These are phyloP conservation scores for Muricea muricata DNA, from an alignment of 92 coral and sea anemone genomes.

Conservation along the genomic window DNA sequence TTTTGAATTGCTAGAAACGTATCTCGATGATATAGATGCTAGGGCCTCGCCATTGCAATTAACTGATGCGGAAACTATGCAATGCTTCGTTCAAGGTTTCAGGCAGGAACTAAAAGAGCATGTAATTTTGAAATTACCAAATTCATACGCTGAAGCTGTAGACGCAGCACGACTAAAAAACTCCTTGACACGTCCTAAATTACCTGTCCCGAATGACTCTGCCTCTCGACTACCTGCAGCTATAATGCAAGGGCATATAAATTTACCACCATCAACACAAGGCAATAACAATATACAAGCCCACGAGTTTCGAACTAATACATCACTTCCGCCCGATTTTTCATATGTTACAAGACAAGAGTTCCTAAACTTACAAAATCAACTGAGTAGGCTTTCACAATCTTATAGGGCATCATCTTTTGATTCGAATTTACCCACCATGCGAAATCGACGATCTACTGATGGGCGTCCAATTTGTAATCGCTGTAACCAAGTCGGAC, in stretches of 20 bases:
- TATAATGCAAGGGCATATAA: neutral
- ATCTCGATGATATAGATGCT: constrained; percentile 15
- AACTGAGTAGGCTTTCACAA: neutral
- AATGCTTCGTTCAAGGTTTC: constrained; percentile 44
- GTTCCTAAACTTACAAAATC: neutral
- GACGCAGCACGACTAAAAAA: constrained; percentile 23
- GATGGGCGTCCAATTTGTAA: constrained; percentile 23
- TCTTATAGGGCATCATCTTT: neutral
- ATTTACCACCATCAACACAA: neutral
- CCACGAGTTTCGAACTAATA: neutral
- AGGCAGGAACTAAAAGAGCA: constrained; percentile 8
- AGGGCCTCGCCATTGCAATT: constrained; percentile 19
- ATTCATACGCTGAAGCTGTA: constrained; percentile 13
- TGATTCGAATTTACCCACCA: neutral
- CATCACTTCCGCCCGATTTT: neutral
- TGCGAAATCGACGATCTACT: neutral
- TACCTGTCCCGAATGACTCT: neutral
- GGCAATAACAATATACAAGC: neutral
- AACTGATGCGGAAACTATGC: constrained; percentile 30
- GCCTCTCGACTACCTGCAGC: neutral
- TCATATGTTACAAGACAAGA: neutral
- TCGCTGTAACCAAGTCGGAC: neutral
- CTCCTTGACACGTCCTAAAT: neutral
- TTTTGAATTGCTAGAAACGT: constrained; percentile 36
- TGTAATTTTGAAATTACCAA: constrained; percentile 20